Base-by-base conservation (phyloP, 2,888 invertebrate species). In the Lypha dubia region DNA sequence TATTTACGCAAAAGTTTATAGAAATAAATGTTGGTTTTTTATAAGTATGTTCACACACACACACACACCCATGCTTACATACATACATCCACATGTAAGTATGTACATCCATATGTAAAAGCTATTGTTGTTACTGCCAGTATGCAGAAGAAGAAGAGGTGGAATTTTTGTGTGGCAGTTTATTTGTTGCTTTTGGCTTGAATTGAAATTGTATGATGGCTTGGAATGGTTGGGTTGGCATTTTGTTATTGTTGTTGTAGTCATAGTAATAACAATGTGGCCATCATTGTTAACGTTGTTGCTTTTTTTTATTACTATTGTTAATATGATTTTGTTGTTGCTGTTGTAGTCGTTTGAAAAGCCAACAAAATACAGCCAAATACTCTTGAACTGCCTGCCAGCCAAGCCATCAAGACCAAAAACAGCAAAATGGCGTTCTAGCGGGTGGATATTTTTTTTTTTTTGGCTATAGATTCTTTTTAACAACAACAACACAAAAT, bases 371-470 rank as follows among this genome's bases (percentile, higher is more conserved):
- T 38, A 65, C 35, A 44, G 17, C 62, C 51, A 74, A 67, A 28
- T 46, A 73, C 77, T 51, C 51, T 51, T 24, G 5, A 56, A 53
- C 32, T 53, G 38, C 41, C 32, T 71, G 68, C 62, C 9, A 56
- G 38, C 65, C 38, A 67, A n/a, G 35, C 41, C 32, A 76, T 62
- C 62, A 15, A 56, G 38, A 71, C 56, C 22, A 49, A 44, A 63
- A 77, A 84, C 84, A 84, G 73, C 68, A 84, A 84, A 84, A 84
- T 84, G 84, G 84, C 84, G 84, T 77, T 81, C 77, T 81, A 70
- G 81, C 81, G 81, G 81, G 81, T 84, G 81, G 67, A 77, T 77
- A 32, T 76, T 68, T 53, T 49, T 38, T 38, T n/a, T n/a, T n/a
- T n/a, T n/a, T n/a, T n/a, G n/a, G n/a, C 38, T 17, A 15, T 49